phyloP scores from a whole-genome alignment of 2,113 vertebrate genomes.

The Megaptera novaeangliae region DNA sequence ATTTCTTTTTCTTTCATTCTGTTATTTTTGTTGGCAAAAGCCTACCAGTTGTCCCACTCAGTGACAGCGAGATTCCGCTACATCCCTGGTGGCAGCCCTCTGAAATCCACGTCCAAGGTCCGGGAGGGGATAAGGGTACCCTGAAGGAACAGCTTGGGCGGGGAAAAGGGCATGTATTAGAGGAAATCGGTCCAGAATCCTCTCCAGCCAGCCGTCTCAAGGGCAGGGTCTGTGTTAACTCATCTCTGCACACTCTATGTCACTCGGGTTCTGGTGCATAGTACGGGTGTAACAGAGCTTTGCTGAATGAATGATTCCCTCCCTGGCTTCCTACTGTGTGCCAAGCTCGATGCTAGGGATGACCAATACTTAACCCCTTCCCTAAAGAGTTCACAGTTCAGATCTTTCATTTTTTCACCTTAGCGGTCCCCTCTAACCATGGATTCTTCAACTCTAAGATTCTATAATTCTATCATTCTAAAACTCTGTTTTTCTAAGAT shows the following conservation, averaged over 20 bases:
- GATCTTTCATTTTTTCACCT: not conserved
- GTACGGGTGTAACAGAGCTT: not conserved
- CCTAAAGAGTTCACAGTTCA: not conserved
- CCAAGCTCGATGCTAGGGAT: not conserved
- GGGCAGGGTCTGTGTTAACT: not conserved
- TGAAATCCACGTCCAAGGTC: not conserved
- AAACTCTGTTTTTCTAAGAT: constrained; percentile 56
- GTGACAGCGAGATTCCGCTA: not conserved
- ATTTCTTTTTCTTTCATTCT: not conserved
- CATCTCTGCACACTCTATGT: fast-evolving
- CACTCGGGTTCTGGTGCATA: not conserved
- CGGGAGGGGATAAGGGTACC: not conserved
- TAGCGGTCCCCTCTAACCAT: not conserved
- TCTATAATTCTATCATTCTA: not conserved
- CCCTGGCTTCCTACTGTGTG: not conserved
- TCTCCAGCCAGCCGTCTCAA: fast-evolving
- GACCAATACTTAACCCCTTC: not conserved
- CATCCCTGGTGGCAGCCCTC: not conserved
- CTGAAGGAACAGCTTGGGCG: not conserved
- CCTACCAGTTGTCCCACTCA: fast-evolving
- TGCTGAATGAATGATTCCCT: not conserved
- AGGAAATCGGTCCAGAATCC: not conserved
- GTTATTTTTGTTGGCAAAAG: not conserved
- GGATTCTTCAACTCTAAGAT: not conserved
- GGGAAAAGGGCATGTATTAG: not conserved